A percentile compares a stretch with the other conserved stretches of the same genome.
Conservation (phyloP, 2,113 vertebrate species). For the Psittacula cyanocephala region DNA sequence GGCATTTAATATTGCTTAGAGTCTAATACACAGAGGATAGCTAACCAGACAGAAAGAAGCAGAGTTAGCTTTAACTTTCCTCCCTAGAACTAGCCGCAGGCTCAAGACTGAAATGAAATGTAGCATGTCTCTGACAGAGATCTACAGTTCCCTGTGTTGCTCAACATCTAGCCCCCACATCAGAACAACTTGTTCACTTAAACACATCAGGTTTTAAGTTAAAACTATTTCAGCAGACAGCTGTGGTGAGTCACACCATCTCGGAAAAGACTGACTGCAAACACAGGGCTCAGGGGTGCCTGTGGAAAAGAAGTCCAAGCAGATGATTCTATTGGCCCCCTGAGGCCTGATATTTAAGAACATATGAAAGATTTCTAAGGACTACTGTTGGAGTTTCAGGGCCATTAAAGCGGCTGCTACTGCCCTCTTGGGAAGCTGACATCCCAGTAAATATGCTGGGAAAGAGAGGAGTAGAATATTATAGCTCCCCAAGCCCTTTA, state of each 20-base stretch:
- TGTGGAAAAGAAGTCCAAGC: not conserved
- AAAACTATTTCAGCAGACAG: not conserved
- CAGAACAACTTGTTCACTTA: not conserved
- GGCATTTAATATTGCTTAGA: not conserved
- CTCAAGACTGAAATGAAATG: not conserved
- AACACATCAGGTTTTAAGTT: not conserved
- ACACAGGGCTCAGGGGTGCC: not conserved
- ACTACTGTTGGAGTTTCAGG: constrained; percentile 45
- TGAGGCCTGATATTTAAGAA: not conserved
- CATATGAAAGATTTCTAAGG: constrained; percentile 29
- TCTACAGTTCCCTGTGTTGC: not conserved
- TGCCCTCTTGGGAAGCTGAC: constrained; percentile 34
- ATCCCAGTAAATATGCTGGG: constrained; percentile 8
- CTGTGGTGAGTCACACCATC: not conserved
- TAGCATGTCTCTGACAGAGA: not conserved
- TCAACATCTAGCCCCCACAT: accelerated
- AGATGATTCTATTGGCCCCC: constrained; percentile 17
- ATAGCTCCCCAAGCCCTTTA: not conserved
- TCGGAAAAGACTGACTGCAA: accelerated
- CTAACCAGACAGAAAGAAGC: not conserved
- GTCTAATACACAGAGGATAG: not conserved
- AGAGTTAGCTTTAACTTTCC: not conserved
- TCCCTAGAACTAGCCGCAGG: not conserved
- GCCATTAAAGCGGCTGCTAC: constrained; percentile 35
- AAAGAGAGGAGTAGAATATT: not conserved